phyloP scores from a whole-genome alignment of 2,888 invertebrate genomes.

The Acanthacorydalis orientalis region DNA sequence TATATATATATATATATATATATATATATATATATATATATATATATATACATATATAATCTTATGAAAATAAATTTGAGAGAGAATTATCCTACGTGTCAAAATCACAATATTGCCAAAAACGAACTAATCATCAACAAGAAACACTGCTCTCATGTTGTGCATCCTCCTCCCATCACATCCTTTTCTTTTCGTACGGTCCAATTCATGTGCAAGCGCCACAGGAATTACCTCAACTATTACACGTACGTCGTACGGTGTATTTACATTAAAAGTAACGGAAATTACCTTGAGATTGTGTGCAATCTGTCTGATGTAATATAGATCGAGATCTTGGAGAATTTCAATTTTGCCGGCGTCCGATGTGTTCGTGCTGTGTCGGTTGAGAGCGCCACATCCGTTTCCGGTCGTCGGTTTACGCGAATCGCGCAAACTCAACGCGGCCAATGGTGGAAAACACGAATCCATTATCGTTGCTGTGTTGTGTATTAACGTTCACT shows the following conservation, averaged over 20 bases:
- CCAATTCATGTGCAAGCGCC: neutral
- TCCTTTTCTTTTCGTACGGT: no score
- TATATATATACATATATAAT: no score
- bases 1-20: no score
- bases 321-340: constrained; percentile 33
- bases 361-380: constrained; percentile 7
- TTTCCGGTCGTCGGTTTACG: constrained; percentile 7
- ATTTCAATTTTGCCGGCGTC: constrained; percentile 27
- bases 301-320: constrained; percentile 35
- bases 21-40: no score
- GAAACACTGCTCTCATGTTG: no score
- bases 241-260: neutral
- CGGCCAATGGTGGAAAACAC: constrained; percentile 30
- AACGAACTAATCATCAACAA: no score
- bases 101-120: no score
- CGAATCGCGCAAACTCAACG: constrained; percentile 25
- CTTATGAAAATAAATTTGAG: no score
- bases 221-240: neutral
- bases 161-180: no score
- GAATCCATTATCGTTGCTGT: constrained; percentile 24
- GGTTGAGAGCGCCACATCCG: constrained; percentile 3
- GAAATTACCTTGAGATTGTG: constrained; percentile 31
- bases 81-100: no score
- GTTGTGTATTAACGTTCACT: no score
- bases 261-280: no score